Evolutionary conservation across 2,113 vertebrate genomes (phyloP).

Genomic region (Lampris megalopsis): DNA sequence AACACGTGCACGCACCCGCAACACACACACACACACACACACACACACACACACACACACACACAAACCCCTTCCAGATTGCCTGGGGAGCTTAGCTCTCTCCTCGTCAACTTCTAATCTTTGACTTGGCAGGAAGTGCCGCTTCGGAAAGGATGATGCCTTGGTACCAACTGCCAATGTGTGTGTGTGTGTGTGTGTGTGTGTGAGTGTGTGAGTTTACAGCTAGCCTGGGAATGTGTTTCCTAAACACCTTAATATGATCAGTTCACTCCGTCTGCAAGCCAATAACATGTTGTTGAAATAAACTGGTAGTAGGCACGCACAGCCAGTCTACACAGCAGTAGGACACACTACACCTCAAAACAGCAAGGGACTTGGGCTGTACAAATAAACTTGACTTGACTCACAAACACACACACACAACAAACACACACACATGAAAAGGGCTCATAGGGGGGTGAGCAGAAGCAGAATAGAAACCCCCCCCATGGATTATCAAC

Average conservation of each 20-base stretch:
- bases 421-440: constrained; percentile 6
- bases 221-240: neutral
- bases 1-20: too few relatives aligned
- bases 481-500: constrained; percentile 13
- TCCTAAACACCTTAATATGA: neutral
- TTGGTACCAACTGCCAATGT: neutral
- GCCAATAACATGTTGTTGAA: constrained; percentile 24
- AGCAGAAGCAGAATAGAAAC: constrained; percentile 15
- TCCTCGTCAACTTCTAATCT: constrained; percentile 46
- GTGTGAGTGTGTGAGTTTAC: neutral
- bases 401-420: neutral
- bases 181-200: neutral
- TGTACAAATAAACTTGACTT: neutral
- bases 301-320: neutral
- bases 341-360: neutral
- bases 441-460: neutral
- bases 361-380: too few relatives aligned
- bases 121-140: constrained; percentile 29
- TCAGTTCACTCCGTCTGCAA: constrained; percentile 31
- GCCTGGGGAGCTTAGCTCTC: constrained; percentile 16
- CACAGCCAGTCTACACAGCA: neutral
- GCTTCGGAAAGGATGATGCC: neutral
- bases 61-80: neutral
- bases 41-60: neutral
- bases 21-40: neutral